Base-by-base conservation (phyloP, 2,888 invertebrate genomes). In the Campoplex nolae region DNA sequence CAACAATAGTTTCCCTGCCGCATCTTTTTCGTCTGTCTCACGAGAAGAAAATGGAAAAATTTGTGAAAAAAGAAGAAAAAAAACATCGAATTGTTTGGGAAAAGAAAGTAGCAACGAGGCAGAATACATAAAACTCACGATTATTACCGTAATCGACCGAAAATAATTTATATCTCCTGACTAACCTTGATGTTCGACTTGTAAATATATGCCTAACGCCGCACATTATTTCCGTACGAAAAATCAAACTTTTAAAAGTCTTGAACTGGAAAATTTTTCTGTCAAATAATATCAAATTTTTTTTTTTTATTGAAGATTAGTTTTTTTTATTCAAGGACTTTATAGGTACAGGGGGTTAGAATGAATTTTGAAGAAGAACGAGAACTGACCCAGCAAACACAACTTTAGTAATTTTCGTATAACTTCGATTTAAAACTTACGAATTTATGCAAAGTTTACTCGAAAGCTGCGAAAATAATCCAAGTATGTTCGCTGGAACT, bases 91-190 rank as follows among this genome's bases (percentile, higher is more conserved):
- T 70, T 65, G 28, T 23, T 23, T 48, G n/a, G 32, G n/a, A 68
- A n/a, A 62, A 62, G n/a, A 23, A 54, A 71, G 38, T 35, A 48
- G n/a, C 16, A 75, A 56, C 8, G 65, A 62, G 79, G 28, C 35
- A 62, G 56, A 68, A 84, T 79, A 80, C 45, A 84, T 67, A 80
- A 76, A 76, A 81, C 54, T 56, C 65, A 71, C 80, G 80, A 80
- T 84, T 71, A 80, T 80, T 80, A 48, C 75, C 54, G 56, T 73
- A 80, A 84, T 77, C 81, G 71, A 67, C 77, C 71, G 68, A 81
- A 85, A 81, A 81, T 81, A 54, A 81, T 81, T 67, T 67, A 81
- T 67, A 77, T 38, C 76, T 65, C 45, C 23, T 42, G 54, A 18
- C 3, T 11, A 11, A 11, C 13, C 45, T 13, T 45, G 11, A 45